Base-by-base conservation (phyloP, 1,140 invertebrate genomes). In the Calephelis nemesis region DNA sequence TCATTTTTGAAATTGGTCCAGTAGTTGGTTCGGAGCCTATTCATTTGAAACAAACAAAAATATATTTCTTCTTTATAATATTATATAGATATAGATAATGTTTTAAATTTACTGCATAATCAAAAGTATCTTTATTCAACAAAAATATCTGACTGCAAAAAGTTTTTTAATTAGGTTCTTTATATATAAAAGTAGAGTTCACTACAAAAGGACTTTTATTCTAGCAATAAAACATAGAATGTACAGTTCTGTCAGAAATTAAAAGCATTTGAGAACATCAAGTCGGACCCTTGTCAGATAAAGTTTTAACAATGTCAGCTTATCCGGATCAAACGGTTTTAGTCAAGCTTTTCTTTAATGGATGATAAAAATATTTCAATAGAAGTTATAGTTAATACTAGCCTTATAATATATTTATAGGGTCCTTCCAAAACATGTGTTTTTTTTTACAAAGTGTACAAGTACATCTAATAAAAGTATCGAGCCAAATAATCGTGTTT, bases 261-360 rank as follows among this genome's bases (percentile, higher is more conserved):
- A 66, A 58, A 66, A 66, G 65, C 65, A 66, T 49, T 66, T 47
- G 65, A 66, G 65, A 66, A 66, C 65, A 66, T 63, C 47, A 47
- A 63, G 62, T 48, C 50, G 65, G 65, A 66, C 65, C 65, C 65
- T 66, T 54, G 65, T 66, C 65, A 66, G 65, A 45, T 45, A 47
- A 66, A 66, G 65, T 66, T 66, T 66, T 66, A 66, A 66, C 65
- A 66, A 66, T 47, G 65, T 66, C 50, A 50, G 65, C 65, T 66
- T 66, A 66, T 66, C 52, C 65, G 47, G 65, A 58, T 66, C 65
- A 66, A 66, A 66, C 65, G 65, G 65, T 66, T 66, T 66, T 66
- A 66, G 65, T 58, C 65, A 47, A 58, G 65, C 65, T 66, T 52
- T 52, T 52, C 65, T 54, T 47, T 66, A 66, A 66, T 66, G 65